These are phyloP conservation scores for Platyscapa corneri DNA, from an alignment of 1,140 invertebrate genomes.

Conservation along the genomic window DNA sequence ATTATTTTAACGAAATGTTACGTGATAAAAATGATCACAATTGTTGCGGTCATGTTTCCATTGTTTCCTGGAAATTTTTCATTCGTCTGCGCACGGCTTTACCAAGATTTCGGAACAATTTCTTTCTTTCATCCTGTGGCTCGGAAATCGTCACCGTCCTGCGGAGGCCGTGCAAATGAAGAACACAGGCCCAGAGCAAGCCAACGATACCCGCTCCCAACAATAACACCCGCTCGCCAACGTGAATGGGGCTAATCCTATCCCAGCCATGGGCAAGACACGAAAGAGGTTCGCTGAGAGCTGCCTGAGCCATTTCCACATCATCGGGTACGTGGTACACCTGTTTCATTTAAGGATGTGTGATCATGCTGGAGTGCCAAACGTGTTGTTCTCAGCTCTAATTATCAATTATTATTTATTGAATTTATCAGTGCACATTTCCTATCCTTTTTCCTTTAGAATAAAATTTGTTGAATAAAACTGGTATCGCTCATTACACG, in stretches of 20 bases:
- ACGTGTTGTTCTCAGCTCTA: too few relatives aligned
- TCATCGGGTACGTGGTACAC: slow-evolving; percentile 64
- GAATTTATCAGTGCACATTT: too few relatives aligned
- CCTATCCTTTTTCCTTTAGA: too few relatives aligned
- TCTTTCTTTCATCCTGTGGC: slow-evolving; percentile 75
- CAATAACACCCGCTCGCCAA: slow-evolving; percentile 79
- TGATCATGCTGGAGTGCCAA: neutral
- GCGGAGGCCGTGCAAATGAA: slow-evolving; percentile 80
- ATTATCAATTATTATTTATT: too few relatives aligned
- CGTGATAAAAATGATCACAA: too few relatives aligned
- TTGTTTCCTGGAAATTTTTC: too few relatives aligned
- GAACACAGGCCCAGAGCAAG: slow-evolving; percentile 78
- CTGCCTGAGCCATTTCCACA: slow-evolving; percentile 71
- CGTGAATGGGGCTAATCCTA: slow-evolving; percentile 75
- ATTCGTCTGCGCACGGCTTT: slow-evolving; percentile 49
- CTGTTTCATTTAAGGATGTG: slow-evolving; percentile 51
- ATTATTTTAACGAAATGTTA: too few relatives aligned
- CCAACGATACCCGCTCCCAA: slow-evolving; percentile 83
- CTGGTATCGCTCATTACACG: too few relatives aligned
- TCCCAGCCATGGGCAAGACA: slow-evolving; percentile 82
- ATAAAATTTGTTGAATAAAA: too few relatives aligned
- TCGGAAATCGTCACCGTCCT: slow-evolving; percentile 80
- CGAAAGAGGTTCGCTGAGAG: slow-evolving; percentile 80
- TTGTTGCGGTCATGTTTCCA: too few relatives aligned
- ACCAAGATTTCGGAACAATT: slow-evolving; percentile 77